Conservation (phyloP, 2,113 vertebrate species). For the Condylura cristata region DNA sequence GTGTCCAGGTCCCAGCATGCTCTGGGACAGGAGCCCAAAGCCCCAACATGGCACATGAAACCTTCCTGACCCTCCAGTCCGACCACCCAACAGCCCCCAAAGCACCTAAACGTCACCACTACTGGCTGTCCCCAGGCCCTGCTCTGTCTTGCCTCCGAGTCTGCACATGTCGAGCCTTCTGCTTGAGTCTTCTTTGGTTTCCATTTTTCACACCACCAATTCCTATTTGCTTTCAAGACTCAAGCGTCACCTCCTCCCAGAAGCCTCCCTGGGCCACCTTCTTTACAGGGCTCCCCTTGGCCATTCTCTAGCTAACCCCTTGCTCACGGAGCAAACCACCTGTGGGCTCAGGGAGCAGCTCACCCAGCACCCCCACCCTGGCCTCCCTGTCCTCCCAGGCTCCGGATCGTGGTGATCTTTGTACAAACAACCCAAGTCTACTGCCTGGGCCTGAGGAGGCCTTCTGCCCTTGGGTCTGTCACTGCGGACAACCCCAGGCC, state of each 20-base stretch:
- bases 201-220: background rate
- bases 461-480: background rate
- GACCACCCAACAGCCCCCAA: background rate
- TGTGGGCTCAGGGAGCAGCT: background rate
- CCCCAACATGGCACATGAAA: background rate
- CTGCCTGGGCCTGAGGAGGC: background rate
- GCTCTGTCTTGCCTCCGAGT: background rate
- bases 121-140: background rate
- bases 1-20: background rate
- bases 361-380: background rate
- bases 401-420: background rate
- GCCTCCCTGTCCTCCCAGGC: background rate
- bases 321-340: background rate
- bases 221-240: slow-evolving; percentile 5
- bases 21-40: background rate
- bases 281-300: background rate
- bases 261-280: background rate
- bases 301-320: background rate
- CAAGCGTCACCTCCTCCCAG: background rate
- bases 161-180: background rate
- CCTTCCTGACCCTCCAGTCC: background rate
- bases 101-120: background rate
- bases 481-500: background rate
- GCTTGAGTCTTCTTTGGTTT: background rate
- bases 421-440: background rate